Evolutionary conservation across 2,888 invertebrate genomes (phyloP).

Genomic region (Psococerastis gibbosa): DNA sequence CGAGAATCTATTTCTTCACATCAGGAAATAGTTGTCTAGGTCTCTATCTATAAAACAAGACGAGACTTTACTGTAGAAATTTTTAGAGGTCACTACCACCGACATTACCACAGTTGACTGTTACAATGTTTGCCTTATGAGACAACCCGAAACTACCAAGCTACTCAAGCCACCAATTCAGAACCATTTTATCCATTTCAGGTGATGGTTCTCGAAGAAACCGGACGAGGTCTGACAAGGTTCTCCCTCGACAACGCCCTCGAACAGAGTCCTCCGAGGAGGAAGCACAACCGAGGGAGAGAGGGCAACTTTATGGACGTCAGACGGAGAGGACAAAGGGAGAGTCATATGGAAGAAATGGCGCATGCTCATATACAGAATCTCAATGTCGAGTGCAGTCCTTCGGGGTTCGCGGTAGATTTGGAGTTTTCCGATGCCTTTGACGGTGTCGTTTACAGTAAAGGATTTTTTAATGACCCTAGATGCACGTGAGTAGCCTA

Average conservation of each 20-base stretch:
- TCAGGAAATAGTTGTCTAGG: too few relatives aligned
- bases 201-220: background rate
- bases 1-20: too few relatives aligned
- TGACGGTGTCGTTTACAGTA: slow-evolving; percentile 50
- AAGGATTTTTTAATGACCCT: slow-evolving; percentile 43
- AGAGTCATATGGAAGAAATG: slow-evolving; percentile 8
- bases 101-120: too few relatives aligned
- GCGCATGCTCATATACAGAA: slow-evolving; percentile 5
- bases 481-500: slow-evolving; percentile 42
- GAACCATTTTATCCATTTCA: too few relatives aligned
- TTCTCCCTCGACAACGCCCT: background rate
- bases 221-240: background rate
- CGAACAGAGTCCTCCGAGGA: background rate
- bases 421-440: slow-evolving; percentile 43
- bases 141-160: too few relatives aligned
- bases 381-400: slow-evolving; percentile 1
- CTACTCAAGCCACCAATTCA: too few relatives aligned
- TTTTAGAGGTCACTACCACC: too few relatives aligned
- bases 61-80: too few relatives aligned
- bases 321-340: background rate
- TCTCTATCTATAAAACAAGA: too few relatives aligned
- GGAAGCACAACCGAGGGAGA: background rate
- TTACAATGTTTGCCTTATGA: too few relatives aligned
- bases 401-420: slow-evolving; percentile 26
- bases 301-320: background rate